Percentiles rank a stretch among this genome's conserved stretches.
These are phyloP conservation scores for Dermochelys coriacea DNA, from an alignment of 2,797 vertebrate species.

Conservation along the genomic window DNA sequence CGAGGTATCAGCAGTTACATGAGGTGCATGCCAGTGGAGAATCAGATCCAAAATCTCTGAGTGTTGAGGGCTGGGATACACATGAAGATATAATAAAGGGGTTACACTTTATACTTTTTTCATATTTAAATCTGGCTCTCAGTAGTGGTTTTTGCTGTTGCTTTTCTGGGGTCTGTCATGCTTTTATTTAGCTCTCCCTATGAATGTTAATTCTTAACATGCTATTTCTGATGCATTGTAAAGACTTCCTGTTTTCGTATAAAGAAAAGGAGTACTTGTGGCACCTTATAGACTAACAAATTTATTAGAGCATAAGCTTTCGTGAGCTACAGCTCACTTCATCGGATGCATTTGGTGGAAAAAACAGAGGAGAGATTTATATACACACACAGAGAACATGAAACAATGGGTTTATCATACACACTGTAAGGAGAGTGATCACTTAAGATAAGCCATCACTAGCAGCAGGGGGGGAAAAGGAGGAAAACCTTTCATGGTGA, in stretches of 20 bases:
- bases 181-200: not conserved
- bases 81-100: not conserved
- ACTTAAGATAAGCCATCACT: too few species aligned
- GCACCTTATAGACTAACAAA: too few species aligned
- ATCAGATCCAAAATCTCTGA: not conserved
- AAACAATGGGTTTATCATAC: too few species aligned
- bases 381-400: too few species aligned
- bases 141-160: not conserved
- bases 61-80: not conserved
- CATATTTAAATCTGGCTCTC: not conserved
- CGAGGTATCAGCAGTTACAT: not conserved
- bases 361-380: too few species aligned
- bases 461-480: too few species aligned
- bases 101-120: not conserved
- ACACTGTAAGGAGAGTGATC: too few species aligned
- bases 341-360: too few species aligned
- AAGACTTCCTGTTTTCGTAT: accelerated
- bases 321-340: too few species aligned
- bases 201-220: accelerated
- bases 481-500: too few species aligned
- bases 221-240: not conserved
- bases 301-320: too few species aligned
- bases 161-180: not conserved
- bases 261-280: too few species aligned
- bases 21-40: not conserved